These are phyloP conservation scores for Mandrillus leucophaeus DNA, from an alignment of 2,113 vertebrate species.

Conservation along the genomic window DNA sequence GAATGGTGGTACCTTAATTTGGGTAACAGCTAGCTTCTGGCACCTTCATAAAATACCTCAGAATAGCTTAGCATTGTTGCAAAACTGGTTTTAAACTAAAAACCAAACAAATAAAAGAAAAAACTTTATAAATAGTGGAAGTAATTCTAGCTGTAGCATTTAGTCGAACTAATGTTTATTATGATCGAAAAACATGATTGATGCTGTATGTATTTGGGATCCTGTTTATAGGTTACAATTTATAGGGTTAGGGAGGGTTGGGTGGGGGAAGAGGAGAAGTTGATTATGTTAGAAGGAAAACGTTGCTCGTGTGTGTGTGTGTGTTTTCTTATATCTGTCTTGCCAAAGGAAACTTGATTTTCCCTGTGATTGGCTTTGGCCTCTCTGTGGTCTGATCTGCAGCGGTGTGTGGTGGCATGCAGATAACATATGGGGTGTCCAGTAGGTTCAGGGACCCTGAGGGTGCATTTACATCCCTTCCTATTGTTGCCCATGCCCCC, in stretches of 20 bases:
- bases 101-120: constrained; percentile 80
- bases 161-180: constrained; percentile 89
- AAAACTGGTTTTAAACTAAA: constrained; percentile 90
- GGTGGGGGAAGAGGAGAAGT: constrained; percentile 70
- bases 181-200: constrained; percentile 82
- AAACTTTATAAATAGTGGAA: constrained; percentile 90
- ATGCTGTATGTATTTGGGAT: constrained; percentile 86
- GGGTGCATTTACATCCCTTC: constrained; percentile 62
- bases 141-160: constrained; percentile 91
- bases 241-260: constrained; percentile 80
- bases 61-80: constrained; percentile 90
- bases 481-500: not conserved
- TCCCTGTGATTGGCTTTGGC: constrained; percentile 85
- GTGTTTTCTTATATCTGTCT: constrained; percentile 85
- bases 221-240: constrained; percentile 86
- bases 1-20: constrained; percentile 78
- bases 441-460: constrained; percentile 71
- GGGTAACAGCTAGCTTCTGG: constrained; percentile 85
- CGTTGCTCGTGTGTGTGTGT: constrained; percentile 72
- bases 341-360: constrained; percentile 95
- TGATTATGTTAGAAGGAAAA: constrained; percentile 84
- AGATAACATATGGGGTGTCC: constrained; percentile 71
- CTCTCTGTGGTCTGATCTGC: constrained; percentile 82
- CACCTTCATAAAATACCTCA: constrained; percentile 98
- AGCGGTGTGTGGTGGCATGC: constrained; percentile 70